Evolutionary conservation across 2,113 vertebrate species (phyloP).

Genomic region (Phasianus colchicus): DNA sequence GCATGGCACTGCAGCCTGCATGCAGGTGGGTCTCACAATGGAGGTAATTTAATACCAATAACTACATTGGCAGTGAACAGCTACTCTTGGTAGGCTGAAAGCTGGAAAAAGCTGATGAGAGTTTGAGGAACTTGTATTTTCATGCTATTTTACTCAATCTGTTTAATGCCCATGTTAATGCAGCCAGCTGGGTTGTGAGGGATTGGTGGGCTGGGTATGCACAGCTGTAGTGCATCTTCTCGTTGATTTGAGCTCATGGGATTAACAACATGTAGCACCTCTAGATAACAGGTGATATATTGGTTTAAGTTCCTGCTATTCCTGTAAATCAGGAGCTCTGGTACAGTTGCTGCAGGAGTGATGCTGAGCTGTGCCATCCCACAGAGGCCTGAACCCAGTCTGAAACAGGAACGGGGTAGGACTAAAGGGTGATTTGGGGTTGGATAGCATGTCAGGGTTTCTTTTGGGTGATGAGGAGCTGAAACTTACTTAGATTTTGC

Average conservation of each 20-base stretch:
- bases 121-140: background rate
- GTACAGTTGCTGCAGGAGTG: too few species aligned
- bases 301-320: background rate
- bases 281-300: background rate
- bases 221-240: background rate
- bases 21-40: accelerated
- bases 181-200: background rate
- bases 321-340: background rate
- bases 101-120: background rate
- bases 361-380: background rate
- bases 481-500: background rate
- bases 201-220: background rate
- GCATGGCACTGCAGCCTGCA: background rate
- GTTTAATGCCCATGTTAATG: accelerated
- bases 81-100: background rate
- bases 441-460: background rate
- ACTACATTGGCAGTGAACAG: background rate
- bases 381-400: background rate
- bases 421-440: background rate
- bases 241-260: background rate
- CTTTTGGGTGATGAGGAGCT: background rate
- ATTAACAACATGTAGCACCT: background rate
- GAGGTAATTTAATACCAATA: too few species aligned
- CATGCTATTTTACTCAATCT: background rate
- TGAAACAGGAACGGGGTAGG: accelerated